These are phyloP conservation scores for Trididemnum miniatum DNA, from an alignment of 23 tunicate genomes.

Conservation along the genomic window DNA sequence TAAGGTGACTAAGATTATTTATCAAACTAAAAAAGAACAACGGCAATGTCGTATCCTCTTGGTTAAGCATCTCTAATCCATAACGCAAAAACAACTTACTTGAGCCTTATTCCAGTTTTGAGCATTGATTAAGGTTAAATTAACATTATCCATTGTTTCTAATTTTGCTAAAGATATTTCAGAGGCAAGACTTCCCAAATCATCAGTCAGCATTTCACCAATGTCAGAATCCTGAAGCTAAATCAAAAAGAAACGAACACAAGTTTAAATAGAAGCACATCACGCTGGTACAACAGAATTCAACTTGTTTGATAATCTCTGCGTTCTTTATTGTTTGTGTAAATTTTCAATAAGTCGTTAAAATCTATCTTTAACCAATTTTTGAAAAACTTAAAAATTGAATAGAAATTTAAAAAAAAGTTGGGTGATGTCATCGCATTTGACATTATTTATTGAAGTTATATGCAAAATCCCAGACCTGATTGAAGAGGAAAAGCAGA, in stretches of 20 bases:
- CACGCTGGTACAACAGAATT: too few relatives aligned
- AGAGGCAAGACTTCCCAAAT: constrained; percentile 40
- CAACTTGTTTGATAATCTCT: too few relatives aligned
- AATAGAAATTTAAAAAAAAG: too few relatives aligned
- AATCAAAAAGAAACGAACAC: neutral
- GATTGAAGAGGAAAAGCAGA: too few relatives aligned
- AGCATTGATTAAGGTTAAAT: constrained; percentile 18
- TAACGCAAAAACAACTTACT: constrained; percentile 15
- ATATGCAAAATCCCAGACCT: too few relatives aligned
- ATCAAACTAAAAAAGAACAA: too few relatives aligned
- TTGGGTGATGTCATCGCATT: too few relatives aligned
- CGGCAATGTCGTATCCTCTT: neutral
- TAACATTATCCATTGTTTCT: constrained; percentile 3
- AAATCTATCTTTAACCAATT: too few relatives aligned
- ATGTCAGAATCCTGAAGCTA: constrained; percentile 19
- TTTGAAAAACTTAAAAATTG: too few relatives aligned
- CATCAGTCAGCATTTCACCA: constrained; percentile 14
- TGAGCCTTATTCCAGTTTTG: constrained; percentile 47
- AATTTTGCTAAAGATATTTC: constrained; percentile 46
- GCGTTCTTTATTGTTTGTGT: too few relatives aligned
- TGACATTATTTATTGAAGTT: too few relatives aligned
- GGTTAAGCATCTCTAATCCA: neutral
- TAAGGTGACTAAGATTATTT: neutral
- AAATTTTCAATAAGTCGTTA: too few relatives aligned
- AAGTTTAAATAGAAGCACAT: neutral